Evolutionary conservation across 2,888 invertebrate species (phyloP), one percentile per base, ranked within the genome.

Genomic region (Tholera decimalis): DNA sequence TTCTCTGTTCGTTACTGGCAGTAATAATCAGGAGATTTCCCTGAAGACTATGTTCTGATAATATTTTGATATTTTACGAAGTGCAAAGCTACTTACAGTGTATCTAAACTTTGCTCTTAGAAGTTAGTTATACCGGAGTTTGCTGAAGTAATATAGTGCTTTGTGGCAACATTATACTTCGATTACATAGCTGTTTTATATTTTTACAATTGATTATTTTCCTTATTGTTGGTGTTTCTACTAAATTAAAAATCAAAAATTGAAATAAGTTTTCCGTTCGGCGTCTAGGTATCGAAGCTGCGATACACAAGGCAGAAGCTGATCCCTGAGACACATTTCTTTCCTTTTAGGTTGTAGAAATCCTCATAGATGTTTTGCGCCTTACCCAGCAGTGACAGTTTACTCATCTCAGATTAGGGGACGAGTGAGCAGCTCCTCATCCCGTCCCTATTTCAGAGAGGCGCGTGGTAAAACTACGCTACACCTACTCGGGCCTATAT

Each of bases 1-100:
- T 58, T 62, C 53, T 47, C 24, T 63, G 7, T 41, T n/a, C 11
- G 20, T 18, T 72, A 50, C 61, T 49, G 30, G 39, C 35, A 8
- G 46, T 60, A 62, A 44, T 62, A 59, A 68, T 59, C 35, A 73
- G 28, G 5, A 9, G n/a, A 54, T 68, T 47, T 26, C 18, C 18
- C 20, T 3, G 33, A 39, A 39, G 22, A 43, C 22, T 26, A 26
- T 0, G 11, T 44, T 39, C 13, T 44, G 18, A 28, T 56, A 33
- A 47, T 54, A 68, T 44, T 39, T 22, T 0, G 2, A 33, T 55
- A 24, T 72, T 55, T 39, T 20, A 15, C 15, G 1, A 47, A 24
- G 22, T 53, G 11, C 39, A 4, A 24, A 49, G 41, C n/a, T 8
- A 20, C 22, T 20, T 33, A 11, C 1, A 15, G 9, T 43, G 8